Evolutionary conservation across 1,140 invertebrate genomes (phyloP).

Genomic region (Tigriopus japonicus): DNA sequence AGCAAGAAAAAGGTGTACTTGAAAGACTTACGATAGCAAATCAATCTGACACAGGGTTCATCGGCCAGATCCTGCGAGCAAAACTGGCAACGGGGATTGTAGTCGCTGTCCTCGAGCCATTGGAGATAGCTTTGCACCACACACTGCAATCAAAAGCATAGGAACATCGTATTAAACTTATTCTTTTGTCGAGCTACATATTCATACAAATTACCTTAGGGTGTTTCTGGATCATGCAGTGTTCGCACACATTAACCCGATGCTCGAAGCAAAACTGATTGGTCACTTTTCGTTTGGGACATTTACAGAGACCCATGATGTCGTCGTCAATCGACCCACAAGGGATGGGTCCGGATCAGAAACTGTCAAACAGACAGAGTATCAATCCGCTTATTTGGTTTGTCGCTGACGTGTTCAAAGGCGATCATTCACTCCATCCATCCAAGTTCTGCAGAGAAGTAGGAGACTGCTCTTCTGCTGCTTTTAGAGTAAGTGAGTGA

Average conservation of each 20-base stretch:
- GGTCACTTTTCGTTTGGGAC: slow-evolving; percentile 84
- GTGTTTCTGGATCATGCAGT: slow-evolving; percentile 89
- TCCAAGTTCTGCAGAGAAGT: no score
- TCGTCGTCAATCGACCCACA: not conserved
- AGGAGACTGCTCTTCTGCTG: no score
- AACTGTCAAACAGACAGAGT: no score
- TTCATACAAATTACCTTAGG: slow-evolving; percentile 47
- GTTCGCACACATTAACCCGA: slow-evolving; percentile 92
- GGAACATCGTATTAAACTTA: no score
- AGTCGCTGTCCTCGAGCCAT: slow-evolving; percentile 94
- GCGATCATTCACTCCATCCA: no score
- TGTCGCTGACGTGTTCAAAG: no score
- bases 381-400: no score
- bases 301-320: slow-evolving; percentile 88
- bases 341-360: not conserved
- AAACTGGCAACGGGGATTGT: slow-evolving; percentile 69
- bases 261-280: slow-evolving; percentile 98
- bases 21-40: slow-evolving; percentile 48
- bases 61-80: slow-evolving; percentile 56
- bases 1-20: no score
- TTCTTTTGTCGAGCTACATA: not conserved
- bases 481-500: no score
- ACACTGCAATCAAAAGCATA: slow-evolving; percentile 75
- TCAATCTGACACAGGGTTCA: slow-evolving; percentile 66
- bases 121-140: slow-evolving; percentile 91